These are phyloP conservation scores for Eugnorisma glareosa DNA, from an alignment of 2,888 invertebrate species.

Conservation along the genomic window DNA sequence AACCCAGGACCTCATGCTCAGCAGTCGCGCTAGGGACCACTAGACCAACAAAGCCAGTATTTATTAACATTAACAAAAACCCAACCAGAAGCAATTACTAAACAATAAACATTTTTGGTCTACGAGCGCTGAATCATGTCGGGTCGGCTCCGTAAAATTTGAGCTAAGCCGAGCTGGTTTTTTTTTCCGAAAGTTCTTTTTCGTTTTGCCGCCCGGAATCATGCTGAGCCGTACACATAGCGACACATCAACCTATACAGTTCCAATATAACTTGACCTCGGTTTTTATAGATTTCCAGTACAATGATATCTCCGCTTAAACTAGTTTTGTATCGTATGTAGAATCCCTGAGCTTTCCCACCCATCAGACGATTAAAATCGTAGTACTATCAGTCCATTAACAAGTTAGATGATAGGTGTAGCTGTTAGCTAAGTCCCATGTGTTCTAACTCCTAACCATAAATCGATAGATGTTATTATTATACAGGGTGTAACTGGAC, in stretches of 20 bases:
- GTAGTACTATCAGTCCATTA: neutral
- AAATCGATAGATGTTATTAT: constrained; percentile 35
- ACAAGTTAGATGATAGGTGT: neutral
- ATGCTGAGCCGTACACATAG: neutral
- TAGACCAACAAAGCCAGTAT: too few relatives aligned
- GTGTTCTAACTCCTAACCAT: neutral
- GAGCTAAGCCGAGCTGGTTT: neutral
- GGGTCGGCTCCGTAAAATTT: neutral
- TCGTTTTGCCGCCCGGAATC: neutral
- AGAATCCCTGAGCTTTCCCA: neutral
- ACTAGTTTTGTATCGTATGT: neutral
- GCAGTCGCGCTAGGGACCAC: too few relatives aligned
- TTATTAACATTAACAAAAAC: too few relatives aligned
- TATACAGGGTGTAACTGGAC: too few relatives aligned
- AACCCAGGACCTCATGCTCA: too few relatives aligned
- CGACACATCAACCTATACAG: neutral
- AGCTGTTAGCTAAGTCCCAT: constrained; percentile 1
- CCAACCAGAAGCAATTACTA: too few relatives aligned
- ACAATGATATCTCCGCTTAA: neutral
- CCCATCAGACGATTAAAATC: neutral
- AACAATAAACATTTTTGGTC: neutral
- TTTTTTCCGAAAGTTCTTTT: neutral
- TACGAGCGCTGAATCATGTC: neutral
- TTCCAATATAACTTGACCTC: neutral
- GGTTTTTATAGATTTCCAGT: neutral